These are phyloP conservation scores for Notodonta dromedarius DNA, from an alignment of 2,888 invertebrate species.

Conservation along the genomic window DNA sequence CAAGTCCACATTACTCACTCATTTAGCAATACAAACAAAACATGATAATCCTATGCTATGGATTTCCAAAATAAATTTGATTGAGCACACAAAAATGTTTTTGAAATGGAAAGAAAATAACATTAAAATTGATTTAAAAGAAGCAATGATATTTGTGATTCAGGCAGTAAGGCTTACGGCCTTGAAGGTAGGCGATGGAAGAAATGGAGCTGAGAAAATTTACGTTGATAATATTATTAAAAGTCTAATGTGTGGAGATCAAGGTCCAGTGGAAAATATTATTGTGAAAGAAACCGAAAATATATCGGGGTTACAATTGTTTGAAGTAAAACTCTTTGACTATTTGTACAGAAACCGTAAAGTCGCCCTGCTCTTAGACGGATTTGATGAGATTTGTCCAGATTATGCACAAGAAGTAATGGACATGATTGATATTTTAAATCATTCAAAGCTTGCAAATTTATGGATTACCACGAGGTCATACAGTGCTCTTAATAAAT, in stretches of 20 bases:
- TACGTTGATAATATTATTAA: neutral
- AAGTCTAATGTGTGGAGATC: neutral
- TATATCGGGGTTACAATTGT: neutral
- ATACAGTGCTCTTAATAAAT: constrained; percentile 23
- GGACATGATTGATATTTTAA: constrained; percentile 21
- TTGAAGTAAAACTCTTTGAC: neutral
- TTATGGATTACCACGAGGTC: constrained; percentile 37
- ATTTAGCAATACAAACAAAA: constrained; percentile 34
- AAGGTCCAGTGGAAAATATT: neutral
- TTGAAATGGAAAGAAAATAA: constrained; percentile 11
- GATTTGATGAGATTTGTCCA: constrained; percentile 41
- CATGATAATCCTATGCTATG: constrained; percentile 18
- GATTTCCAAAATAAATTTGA: constrained; percentile 34
- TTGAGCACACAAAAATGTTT: constrained; percentile 16
- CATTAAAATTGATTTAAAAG: constrained; percentile 6
- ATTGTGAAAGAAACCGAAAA: neutral
- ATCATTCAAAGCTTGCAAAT: constrained; percentile 18
- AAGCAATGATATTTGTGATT: constrained; percentile 18
- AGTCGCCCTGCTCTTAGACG: constrained; percentile 29
- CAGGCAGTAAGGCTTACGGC: constrained; percentile 9
- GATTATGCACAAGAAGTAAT: constrained; percentile 26
- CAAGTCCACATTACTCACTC: constrained; percentile 34
- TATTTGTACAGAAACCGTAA: constrained; percentile 6
- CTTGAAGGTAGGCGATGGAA: neutral
- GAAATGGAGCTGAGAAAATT: neutral